These are phyloP conservation scores for Hydriomena furcata DNA, from an alignment of 2,888 invertebrate species.

Conservation along the genomic window DNA sequence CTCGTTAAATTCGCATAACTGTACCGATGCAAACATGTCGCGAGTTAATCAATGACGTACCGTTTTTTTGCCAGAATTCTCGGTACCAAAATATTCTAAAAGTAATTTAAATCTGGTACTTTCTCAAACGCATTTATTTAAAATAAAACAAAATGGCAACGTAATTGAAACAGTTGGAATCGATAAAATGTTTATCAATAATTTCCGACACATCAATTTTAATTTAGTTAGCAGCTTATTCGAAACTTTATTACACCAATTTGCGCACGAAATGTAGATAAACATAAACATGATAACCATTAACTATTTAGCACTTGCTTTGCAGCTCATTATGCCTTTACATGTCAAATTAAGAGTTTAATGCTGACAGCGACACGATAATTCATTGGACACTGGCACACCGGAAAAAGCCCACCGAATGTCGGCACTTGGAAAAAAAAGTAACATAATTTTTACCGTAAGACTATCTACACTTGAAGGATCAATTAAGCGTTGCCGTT, in stretches of 20 bases:
- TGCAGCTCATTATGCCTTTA: slow-evolving; percentile 42
- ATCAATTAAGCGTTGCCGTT: slow-evolving; percentile 77
- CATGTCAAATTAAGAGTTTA: slow-evolving; percentile 43
- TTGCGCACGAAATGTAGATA: slow-evolving; percentile 23
- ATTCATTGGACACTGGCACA: slow-evolving; percentile 43
- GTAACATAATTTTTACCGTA: slow-evolving; percentile 66
- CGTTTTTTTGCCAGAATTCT: slow-evolving; percentile 22
- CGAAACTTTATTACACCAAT: slow-evolving; percentile 24
- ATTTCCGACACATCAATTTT: slow-evolving; percentile 7
- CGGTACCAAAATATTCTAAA: neutral
- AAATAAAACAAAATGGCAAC: slow-evolving; percentile 13
- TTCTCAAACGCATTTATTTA: slow-evolving; percentile 1
- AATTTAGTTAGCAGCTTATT: slow-evolving; percentile 19
- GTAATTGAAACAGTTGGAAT: slow-evolving; percentile 12
- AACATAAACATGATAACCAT: slow-evolving; percentile 38
- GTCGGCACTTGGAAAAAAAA: slow-evolving; percentile 55
- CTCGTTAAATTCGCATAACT: slow-evolving; percentile 45
- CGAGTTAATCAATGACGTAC: slow-evolving; percentile 33
- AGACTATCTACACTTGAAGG: slow-evolving; percentile 57
- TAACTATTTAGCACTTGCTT: slow-evolving; percentile 37
- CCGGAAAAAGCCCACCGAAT: slow-evolving; percentile 42
- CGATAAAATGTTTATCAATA: slow-evolving; percentile 15
- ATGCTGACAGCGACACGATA: slow-evolving; percentile 49
- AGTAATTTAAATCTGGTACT: slow-evolving; percentile 9
- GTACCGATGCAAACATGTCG: slow-evolving; percentile 39